phyloP scores from a whole-genome alignment of 2,888 invertebrate genomes.

The Polymixis lichenea region DNA sequence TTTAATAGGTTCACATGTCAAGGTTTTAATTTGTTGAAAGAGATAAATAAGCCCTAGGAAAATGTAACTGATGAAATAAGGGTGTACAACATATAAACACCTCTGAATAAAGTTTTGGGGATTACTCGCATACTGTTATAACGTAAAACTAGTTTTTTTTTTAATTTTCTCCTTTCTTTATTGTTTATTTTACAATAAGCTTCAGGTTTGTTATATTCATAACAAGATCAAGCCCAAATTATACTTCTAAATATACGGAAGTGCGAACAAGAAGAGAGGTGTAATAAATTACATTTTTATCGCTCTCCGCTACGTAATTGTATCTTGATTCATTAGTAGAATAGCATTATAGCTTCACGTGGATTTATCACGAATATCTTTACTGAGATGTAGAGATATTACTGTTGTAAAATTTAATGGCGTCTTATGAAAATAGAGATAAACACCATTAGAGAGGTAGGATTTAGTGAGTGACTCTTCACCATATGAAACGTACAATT shows the following conservation, averaged over 20 bases:
- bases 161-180: not conserved
- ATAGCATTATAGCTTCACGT: conserved; percentile 24
- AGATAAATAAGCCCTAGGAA: conserved; percentile 1
- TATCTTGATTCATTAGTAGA: conserved; percentile 43
- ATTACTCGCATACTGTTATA: too few relatives aligned
- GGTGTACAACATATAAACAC: too few relatives aligned
- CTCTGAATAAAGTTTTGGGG: too few relatives aligned
- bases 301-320: conserved; percentile 21
- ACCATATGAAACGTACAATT: too few relatives aligned
- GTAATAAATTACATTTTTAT: conserved; percentile 43
- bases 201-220: not conserved
- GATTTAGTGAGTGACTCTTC: too few relatives aligned
- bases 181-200: not conserved
- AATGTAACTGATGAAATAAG: too few relatives aligned
- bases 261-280: conserved; percentile 10
- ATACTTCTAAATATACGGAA: conserved; percentile 33
- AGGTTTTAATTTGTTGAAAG: conserved; percentile 4
- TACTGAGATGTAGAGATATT: not conserved
- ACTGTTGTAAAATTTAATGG: not conserved
- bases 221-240: conserved; percentile 19
- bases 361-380: conserved; percentile 4
- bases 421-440: not conserved
- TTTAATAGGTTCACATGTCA: not conserved
- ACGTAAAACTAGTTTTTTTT: not conserved
- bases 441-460: not conserved